phyloP scores from a whole-genome alignment of 1,140 invertebrate genomes.

The Heliconius hermathena region DNA sequence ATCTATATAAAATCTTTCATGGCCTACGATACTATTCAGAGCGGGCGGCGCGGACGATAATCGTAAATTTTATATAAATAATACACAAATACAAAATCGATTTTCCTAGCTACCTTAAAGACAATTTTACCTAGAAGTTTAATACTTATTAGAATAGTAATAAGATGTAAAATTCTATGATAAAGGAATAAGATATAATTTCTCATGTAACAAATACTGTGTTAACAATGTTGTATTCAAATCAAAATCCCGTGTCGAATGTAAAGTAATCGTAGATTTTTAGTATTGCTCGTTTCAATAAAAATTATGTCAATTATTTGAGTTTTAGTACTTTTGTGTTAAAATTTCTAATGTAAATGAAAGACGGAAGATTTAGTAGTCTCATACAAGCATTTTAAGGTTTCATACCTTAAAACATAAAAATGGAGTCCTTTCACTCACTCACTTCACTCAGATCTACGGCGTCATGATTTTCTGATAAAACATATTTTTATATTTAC shows the following conservation, averaged over 20 bases:
- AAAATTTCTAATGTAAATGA: not conserved
- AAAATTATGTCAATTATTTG: not conserved
- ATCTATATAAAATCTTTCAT: conserved; percentile 51
- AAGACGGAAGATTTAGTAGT: not conserved
- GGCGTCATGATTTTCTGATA: too few species aligned
- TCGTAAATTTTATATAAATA: conserved; percentile 61
- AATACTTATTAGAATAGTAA: not conserved
- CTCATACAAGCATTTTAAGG: not conserved
- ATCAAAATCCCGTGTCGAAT: conserved; percentile 33
- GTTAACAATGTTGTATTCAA: conserved; percentile 42
- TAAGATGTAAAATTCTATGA: not conserved
- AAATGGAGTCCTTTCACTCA: too few species aligned
- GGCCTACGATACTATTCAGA: conserved; percentile 57
- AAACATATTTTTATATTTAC: too few species aligned
- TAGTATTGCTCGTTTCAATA: conserved; percentile 1
- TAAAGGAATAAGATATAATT: not conserved
- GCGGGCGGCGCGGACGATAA: conserved; percentile 48
- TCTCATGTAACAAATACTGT: conserved; percentile 36
- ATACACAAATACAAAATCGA: not conserved
- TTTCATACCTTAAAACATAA: too few species aligned
- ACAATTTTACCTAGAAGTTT: not conserved
- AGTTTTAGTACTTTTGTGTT: not conserved
- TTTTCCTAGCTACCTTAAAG: not conserved
- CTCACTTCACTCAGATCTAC: too few species aligned
- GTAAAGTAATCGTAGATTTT: conserved; percentile 13